Evolutionary conservation across 2,888 invertebrate genomes (phyloP).

Genomic region (Podotricha telesiphe): DNA sequence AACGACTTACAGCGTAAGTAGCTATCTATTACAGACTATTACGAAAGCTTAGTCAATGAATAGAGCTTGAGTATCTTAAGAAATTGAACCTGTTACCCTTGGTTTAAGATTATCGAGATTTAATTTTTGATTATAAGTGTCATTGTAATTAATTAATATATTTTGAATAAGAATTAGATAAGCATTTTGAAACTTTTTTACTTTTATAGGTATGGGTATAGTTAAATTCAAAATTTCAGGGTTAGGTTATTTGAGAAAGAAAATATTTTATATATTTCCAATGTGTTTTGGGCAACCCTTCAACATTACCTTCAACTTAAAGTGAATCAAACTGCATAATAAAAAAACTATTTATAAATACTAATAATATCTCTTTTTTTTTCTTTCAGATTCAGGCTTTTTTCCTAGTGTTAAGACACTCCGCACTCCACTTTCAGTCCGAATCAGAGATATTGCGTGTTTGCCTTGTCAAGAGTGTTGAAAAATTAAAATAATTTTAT

Average conservation of each 20-base stretch:
- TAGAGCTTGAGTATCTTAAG: background rate
- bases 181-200: background rate
- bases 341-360: too few species aligned
- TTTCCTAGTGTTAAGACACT: background rate
- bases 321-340: too few species aligned
- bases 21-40: constrained; percentile 6
- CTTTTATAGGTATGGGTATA: too few species aligned
- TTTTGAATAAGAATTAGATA: background rate
- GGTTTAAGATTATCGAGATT: background rate
- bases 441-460: background rate
- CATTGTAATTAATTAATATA: background rate
- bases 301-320: too few species aligned
- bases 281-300: too few species aligned
- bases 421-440: background rate
- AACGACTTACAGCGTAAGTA: constrained; percentile 18
- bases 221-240: too few species aligned
- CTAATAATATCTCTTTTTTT: too few species aligned
- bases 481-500: too few species aligned
- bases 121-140: constrained; percentile 5
- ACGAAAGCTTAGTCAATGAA: background rate
- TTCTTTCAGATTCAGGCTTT: too few species aligned
- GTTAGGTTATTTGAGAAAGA: too few species aligned
- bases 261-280: too few species aligned
- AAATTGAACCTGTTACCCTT: constrained; percentile 22
- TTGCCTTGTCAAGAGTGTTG: background rate